Percentiles rank a stretch among this genome's conserved stretches.
These are phyloP conservation scores for Agonopterix alstromeriana DNA, from an alignment of 2,888 invertebrate species.

Conservation along the genomic window DNA sequence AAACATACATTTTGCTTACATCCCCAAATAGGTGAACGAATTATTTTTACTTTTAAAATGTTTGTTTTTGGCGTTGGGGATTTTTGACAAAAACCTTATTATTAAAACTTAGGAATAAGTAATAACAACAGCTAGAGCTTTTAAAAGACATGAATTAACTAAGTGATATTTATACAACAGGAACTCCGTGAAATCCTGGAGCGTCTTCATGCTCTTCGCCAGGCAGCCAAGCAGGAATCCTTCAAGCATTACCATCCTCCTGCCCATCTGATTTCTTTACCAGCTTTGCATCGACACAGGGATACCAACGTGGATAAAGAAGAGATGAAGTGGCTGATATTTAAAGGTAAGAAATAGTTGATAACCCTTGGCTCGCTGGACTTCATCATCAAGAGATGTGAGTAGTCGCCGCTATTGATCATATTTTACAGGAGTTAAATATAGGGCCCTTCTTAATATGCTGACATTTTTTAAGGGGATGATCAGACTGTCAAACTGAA, in stretches of 20 bases:
- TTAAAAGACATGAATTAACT: neutral
- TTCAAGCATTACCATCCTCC: constrained; percentile 51
- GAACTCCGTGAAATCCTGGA: constrained; percentile 57
- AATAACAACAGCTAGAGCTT: too few relatives aligned
- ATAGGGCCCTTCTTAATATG: too few relatives aligned
- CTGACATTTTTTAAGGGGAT: too few relatives aligned
- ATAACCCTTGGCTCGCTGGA: neutral
- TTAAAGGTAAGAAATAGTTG: constrained; percentile 48
- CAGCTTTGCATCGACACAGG: constrained; percentile 57
- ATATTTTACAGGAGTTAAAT: neutral
- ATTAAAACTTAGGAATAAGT: too few relatives aligned
- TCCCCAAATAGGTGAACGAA: too few relatives aligned
- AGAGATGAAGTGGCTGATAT: constrained; percentile 68
- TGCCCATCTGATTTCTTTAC: constrained; percentile 46
- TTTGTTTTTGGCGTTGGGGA: too few relatives aligned
- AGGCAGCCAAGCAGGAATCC: constrained; percentile 50
- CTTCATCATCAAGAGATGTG: too few relatives aligned
- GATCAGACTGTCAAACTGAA: too few relatives aligned
- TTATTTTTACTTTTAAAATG: too few relatives aligned
- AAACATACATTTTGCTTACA: too few relatives aligned
- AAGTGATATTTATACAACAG: constrained; percentile 22
- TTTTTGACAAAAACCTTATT: too few relatives aligned
- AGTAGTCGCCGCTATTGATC: too few relatives aligned
- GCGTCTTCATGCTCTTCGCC: constrained; percentile 51
- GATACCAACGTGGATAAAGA: constrained; percentile 68